These are phyloP conservation scores for Epistrophella euchroma DNA, from an alignment of 2,888 invertebrate genomes.

Conservation along the genomic window DNA sequence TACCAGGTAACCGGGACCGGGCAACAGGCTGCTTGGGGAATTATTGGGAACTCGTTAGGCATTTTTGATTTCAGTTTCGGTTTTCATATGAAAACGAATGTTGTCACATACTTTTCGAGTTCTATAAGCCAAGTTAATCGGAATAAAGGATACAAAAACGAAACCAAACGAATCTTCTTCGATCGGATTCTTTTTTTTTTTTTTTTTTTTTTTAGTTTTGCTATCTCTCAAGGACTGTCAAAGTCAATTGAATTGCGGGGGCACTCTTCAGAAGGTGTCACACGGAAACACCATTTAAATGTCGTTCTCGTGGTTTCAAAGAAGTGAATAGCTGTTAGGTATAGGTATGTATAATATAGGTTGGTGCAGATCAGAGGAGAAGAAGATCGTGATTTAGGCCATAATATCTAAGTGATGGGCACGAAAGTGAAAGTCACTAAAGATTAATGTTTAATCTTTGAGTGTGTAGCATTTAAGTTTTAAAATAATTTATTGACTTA, in stretches of 20 bases:
- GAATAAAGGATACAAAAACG: conserved; percentile 48
- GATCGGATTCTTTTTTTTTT: background rate
- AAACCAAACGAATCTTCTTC: conserved; percentile 43
- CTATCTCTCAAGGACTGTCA: conserved; percentile 60
- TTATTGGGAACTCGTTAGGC: conserved; percentile 75
- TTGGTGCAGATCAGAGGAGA: background rate
- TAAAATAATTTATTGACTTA: conserved; percentile 7
- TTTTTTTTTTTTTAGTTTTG: background rate
- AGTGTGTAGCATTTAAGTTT: conserved; percentile 19
- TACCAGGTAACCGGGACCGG: conserved; percentile 11
- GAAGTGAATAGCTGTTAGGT: background rate
- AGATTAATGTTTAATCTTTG: conserved; percentile 55
- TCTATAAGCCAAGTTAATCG: conserved; percentile 25
- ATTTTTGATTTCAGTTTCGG: conserved; percentile 66
- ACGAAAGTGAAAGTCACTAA: conserved; percentile 69
- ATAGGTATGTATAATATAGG: conserved; percentile 8
- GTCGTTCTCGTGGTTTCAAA: conserved; percentile 34
- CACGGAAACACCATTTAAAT: conserved; percentile 68
- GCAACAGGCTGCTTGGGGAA: conserved; percentile 45
- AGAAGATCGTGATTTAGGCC: conserved; percentile 66
- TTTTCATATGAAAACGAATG: conserved; percentile 65
- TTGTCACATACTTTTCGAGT: conserved; percentile 26
- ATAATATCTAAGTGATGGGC: conserved; percentile 54
- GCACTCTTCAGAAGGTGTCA: conserved; percentile 58
- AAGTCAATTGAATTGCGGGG: conserved; percentile 54